These are phyloP conservation scores for Sphecodes monilicornis DNA, from an alignment of 2,888 invertebrate species.

Conservation along the genomic window DNA sequence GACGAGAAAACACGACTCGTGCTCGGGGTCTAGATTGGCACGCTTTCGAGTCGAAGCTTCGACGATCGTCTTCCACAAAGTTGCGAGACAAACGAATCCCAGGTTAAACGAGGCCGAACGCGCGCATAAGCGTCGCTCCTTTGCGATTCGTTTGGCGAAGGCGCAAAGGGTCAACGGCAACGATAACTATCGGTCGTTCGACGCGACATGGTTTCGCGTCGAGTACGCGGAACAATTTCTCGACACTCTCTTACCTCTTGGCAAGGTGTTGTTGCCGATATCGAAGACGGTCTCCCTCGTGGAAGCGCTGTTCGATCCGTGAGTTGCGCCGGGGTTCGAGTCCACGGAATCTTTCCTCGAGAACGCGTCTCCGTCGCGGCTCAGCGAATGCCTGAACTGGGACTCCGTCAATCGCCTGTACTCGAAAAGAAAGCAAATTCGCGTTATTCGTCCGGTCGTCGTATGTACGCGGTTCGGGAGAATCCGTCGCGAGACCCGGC, in stretches of 20 bases:
- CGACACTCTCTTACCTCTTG: constrained; percentile 81
- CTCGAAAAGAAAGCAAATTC: constrained; percentile 27
- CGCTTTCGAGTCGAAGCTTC: background rate
- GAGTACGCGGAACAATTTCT: constrained; percentile 67
- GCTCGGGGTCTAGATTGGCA: background rate
- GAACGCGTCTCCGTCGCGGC: constrained; percentile 80
- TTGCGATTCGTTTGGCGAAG: background rate
- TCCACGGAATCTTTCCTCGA: constrained; percentile 76
- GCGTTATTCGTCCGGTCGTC: constrained; percentile 3
- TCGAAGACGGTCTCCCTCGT: constrained; percentile 81
- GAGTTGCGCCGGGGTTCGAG: constrained; percentile 76
- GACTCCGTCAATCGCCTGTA: constrained; percentile 80
- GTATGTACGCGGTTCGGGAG: background rate
- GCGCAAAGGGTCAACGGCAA: constrained; percentile 9
- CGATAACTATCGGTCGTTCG: constrained; percentile 30
- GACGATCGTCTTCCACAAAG: background rate
- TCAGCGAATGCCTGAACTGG: constrained; percentile 80
- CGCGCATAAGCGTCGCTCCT: background rate
- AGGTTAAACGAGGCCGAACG: constrained; percentile 60
- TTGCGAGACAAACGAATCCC: constrained; percentile 57
- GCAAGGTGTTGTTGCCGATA: constrained; percentile 81
- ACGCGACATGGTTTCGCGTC: constrained; percentile 67
- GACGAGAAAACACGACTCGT: background rate
- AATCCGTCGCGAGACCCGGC: background rate
- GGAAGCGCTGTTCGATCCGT: constrained; percentile 74